Evolutionary conservation across 2,888 invertebrate genomes (phyloP).

Genomic region (Cerastoderma edule): DNA sequence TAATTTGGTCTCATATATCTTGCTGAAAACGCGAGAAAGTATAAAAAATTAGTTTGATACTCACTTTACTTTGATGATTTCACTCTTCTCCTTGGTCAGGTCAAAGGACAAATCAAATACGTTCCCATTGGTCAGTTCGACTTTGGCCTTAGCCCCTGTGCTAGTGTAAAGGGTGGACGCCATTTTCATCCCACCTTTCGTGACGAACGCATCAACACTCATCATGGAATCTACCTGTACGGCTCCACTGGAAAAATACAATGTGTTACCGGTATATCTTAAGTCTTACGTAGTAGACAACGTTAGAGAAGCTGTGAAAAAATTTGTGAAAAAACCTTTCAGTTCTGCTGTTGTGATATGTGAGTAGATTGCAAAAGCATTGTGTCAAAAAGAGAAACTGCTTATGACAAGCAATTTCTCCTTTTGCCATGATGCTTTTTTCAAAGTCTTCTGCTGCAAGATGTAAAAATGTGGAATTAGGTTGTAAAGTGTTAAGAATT

Average conservation of each 20-base stretch:
- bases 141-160: conserved; percentile 90
- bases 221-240: conserved; percentile 93
- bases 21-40: neutral
- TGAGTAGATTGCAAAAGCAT: no score
- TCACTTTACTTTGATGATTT: conserved; percentile 90
- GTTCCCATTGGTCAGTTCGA: conserved; percentile 89
- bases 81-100: conserved; percentile 92
- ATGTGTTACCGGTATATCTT: no score
- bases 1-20: neutral
- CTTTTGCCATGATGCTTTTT: no score
- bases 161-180: conserved; percentile 93
- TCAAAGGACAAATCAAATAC: conserved; percentile 90
- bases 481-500: no score
- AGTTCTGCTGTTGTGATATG: no score
- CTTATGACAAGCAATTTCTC: no score
- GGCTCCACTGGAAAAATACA: conserved; percentile 90
- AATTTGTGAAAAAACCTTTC: no score
- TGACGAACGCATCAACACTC: conserved; percentile 92
- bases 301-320: no score
- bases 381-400: no score
- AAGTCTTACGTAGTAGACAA: no score
- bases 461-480: no score
- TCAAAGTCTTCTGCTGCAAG: no score
- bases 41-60: conserved; percentile 41
- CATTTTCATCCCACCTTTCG: conserved; percentile 92